These are phyloP conservation scores for Ellobius talpinus DNA, from an alignment of 2,113 vertebrate species.

Conservation along the genomic window DNA sequence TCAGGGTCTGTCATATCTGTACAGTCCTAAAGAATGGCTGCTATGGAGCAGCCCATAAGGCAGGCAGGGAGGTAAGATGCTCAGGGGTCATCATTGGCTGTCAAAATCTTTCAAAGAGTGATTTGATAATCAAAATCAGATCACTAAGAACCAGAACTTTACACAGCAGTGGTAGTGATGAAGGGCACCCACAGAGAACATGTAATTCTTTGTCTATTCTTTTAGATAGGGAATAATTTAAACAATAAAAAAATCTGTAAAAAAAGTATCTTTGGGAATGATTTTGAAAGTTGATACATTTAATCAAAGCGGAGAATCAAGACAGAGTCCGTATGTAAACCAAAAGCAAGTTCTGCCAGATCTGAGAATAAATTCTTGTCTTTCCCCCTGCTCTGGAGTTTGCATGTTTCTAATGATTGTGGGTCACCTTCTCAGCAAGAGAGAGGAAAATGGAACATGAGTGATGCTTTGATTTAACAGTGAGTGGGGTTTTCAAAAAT, in stretches of 20 bases:
- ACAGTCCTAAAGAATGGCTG: background rate
- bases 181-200: background rate
- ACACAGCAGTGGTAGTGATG: background rate
- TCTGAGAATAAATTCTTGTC: conserved; percentile 21
- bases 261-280: background rate
- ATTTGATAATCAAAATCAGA: conserved; percentile 11
- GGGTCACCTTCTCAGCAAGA: conserved; percentile 10
- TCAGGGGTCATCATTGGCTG: background rate
- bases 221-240: background rate
- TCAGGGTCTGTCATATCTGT: background rate
- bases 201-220: conserved; percentile 33
- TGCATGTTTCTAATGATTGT: conserved; percentile 52
- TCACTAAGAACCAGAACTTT: conserved; percentile 10
- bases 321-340: background rate
- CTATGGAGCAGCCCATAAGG: background rate
- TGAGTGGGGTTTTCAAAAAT: background rate
- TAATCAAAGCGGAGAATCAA: conserved; percentile 53
- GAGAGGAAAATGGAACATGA: conserved; percentile 10
- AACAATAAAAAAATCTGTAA: background rate
- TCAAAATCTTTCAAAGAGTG: conserved; percentile 10
- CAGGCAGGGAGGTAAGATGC: background rate
- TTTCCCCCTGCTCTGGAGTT: background rate
- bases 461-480: background rate
- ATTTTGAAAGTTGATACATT: conserved; percentile 7
- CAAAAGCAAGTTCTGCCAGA: background rate